Conservation (phyloP, 2,888 invertebrate genomes). For the Epinotia demarniana region DNA sequence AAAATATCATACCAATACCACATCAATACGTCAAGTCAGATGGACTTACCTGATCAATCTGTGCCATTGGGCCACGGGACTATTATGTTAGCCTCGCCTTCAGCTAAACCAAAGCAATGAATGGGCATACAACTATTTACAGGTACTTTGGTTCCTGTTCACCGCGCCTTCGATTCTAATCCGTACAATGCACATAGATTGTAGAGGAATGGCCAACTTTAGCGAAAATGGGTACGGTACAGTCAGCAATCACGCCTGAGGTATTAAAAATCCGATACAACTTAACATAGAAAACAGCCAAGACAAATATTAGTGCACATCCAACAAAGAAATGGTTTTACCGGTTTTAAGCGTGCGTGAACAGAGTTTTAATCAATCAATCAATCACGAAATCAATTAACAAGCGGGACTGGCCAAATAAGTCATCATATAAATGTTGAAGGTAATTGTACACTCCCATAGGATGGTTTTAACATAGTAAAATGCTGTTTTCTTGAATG, state of each 20-base stretch:
- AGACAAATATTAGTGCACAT: too few relatives aligned
- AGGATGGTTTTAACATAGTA: too few relatives aligned
- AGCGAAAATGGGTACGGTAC: slow-evolving; percentile 27
- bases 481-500: too few relatives aligned
- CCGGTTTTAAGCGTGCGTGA: too few relatives aligned
- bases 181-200: slow-evolving; percentile 24
- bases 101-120: slow-evolving; percentile 27
- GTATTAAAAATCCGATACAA: not conserved
- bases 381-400: too few relatives aligned
- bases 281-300: too few relatives aligned
- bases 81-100: slow-evolving; percentile 26
- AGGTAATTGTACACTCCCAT: too few relatives aligned
- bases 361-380: too few relatives aligned
- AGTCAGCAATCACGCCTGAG: not conserved
- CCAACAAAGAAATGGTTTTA: too few relatives aligned
- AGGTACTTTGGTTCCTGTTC: slow-evolving; percentile 19
- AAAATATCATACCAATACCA: not conserved
- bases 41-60: not conserved
- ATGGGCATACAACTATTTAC: slow-evolving; percentile 4
- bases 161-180: slow-evolving; percentile 43
- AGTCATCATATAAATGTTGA: too few relatives aligned
- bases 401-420: too few relatives aligned
- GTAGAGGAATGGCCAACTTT: slow-evolving; percentile 9
- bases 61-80: slow-evolving; percentile 12
- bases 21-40: not conserved